Conservation (phyloP, 30 jellyfish, hydroid and myxozoan species). For the Morbakka virulenta region DNA sequence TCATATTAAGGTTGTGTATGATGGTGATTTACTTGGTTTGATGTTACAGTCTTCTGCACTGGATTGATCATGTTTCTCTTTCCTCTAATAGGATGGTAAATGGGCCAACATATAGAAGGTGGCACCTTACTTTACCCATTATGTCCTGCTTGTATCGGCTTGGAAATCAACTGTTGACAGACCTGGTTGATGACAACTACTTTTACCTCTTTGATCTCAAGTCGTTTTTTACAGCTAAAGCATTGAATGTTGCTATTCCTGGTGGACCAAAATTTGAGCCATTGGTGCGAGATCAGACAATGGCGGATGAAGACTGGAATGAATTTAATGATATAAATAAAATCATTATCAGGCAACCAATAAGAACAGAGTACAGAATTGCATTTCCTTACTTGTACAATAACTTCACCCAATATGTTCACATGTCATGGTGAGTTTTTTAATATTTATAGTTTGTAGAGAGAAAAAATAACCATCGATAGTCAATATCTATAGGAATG, state of each 20-base stretch:
- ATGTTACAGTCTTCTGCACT: neutral
- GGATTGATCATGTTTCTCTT: too few species aligned
- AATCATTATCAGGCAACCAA: conserved; percentile 95
- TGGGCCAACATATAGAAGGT: conserved; percentile 92
- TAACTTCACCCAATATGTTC: conserved; percentile 94
- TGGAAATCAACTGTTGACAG: conserved; percentile 97
- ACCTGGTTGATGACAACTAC: conserved; percentile 92
- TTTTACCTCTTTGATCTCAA: conserved; percentile 89
- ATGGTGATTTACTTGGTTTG: too few species aligned
- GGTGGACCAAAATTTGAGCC: conserved; percentile 99
- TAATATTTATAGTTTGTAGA: too few species aligned
- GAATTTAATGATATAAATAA: conserved; percentile 97
- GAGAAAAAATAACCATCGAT: too few species aligned
- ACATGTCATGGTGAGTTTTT: conserved; percentile 80
- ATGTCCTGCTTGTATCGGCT: conserved; percentile 89
- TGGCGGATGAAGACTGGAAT: conserved; percentile 97
- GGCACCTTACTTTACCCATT: conserved; percentile 87
- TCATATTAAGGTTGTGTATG: too few species aligned
- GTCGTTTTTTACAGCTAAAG: conserved; percentile 98
- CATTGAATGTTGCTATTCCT: conserved; percentile 95
- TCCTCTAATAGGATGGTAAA: conserved; percentile 69
- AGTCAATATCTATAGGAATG: too few species aligned
- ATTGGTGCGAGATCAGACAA: conserved; percentile 84
- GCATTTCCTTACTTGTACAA: conserved; percentile 98
- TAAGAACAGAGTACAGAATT: conserved; percentile 94